These are phyloP conservation scores for Schizotus pectinicornis DNA, from an alignment of 2,888 invertebrate species.

Conservation along the genomic window DNA sequence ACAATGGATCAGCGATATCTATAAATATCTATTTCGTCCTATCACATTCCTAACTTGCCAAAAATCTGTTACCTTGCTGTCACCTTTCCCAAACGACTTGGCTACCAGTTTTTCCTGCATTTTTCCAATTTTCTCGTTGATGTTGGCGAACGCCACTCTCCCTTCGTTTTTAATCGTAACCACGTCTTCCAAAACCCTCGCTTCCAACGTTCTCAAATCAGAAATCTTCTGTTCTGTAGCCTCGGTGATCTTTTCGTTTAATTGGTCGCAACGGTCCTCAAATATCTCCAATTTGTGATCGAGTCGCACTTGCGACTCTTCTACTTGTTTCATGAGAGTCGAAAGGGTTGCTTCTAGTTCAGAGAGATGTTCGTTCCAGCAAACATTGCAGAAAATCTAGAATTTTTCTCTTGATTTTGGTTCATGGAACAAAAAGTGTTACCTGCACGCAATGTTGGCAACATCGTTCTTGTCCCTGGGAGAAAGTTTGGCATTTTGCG, in stretches of 20 bases:
- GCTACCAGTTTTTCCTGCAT: slow-evolving; percentile 55
- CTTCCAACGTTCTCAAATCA: slow-evolving; percentile 52
- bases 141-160: slow-evolving; percentile 59
- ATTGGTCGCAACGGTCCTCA: slow-evolving; percentile 63
- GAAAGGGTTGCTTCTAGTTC: slow-evolving; percentile 65
- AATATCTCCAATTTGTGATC: slow-evolving; percentile 65
- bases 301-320: slow-evolving; percentile 61
- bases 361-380: slow-evolving; percentile 66
- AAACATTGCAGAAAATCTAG: slow-evolving; percentile 67
- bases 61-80: slow-evolving; percentile 34
- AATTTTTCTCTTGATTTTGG: slow-evolving; percentile 31
- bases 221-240: slow-evolving; percentile 63
- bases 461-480: slow-evolving; percentile 45
- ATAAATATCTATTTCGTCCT: not conserved
- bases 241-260: slow-evolving; percentile 62
- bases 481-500: slow-evolving; percentile 54
- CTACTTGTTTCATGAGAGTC: slow-evolving; percentile 64
- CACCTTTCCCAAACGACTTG: slow-evolving; percentile 1
- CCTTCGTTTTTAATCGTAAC: slow-evolving; percentile 58
- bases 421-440: slow-evolving; percentile 25
- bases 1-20: not conserved
- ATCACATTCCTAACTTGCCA: not conserved
- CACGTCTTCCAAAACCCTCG: slow-evolving; percentile 58
- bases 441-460: slow-evolving; percentile 71
- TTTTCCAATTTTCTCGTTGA: slow-evolving; percentile 59